Evolutionary conservation across 1,140 invertebrate genomes (phyloP), one percentile per base, ranked within the genome.

Genomic region (Rhysida immarginata): DNA sequence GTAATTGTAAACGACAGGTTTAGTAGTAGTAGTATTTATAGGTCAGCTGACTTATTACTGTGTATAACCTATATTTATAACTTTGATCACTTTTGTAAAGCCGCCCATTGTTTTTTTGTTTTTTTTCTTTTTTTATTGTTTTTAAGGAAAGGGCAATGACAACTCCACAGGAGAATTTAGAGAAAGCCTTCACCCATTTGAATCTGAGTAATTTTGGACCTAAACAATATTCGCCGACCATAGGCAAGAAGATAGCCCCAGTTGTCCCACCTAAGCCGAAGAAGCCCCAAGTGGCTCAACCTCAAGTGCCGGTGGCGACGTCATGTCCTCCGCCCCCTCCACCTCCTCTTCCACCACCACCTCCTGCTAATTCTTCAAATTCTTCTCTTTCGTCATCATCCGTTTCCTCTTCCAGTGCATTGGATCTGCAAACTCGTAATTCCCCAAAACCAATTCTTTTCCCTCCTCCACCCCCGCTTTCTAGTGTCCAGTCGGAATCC

Each of bases 241-340:
- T 51, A 2, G 55, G 55, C 8, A 56, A 56, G 25, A 86, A 85
- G 68, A 69, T 83, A 55, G 82, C 80, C 56, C 83, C 84, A 54
- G 81, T 81, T 48, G 78, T 85, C 51, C 83, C 83, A 35, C 83
- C 83, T n/a, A 85, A 85, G 69, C 83, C 83, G 45, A 83, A 83
- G 70, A 80, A 79, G 24, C 49, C 49, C 16, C 45, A 48, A 23
- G 26, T 26, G 64, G 75, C 78, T 56, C 77, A 80, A 64, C 81
- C 81, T n/a, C 78, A 81, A 75, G 80, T 82, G 69, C 20, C 66
- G 25, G 68, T 71, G 13, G 13, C 11, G 8, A 25, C 3, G 13
- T 21, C 11, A 26, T 11, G 3, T 5, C 11, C 16, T 5, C 8
- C 24, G 43, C 18, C 53, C 27, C 20, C 42, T 5, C 26, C n/a